phyloP scores from a whole-genome alignment of 1,140 invertebrate genomes.

The Galleria mellonella region DNA sequence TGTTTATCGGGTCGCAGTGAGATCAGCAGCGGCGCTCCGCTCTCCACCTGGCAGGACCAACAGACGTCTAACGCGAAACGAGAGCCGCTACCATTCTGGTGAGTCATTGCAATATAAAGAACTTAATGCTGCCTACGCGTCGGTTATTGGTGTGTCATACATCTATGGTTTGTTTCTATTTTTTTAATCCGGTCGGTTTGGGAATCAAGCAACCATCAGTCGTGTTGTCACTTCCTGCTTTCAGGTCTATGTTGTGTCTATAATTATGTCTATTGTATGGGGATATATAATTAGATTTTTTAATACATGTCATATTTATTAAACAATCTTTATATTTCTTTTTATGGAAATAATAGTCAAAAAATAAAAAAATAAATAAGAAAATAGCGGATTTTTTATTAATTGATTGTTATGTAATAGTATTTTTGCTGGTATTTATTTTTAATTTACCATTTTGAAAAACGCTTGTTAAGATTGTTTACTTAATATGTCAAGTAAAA shows the following conservation, averaged over 20 bases:
- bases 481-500: too few species aligned
- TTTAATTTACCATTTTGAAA: too few species aligned
- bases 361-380: too few species aligned
- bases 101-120: conserved; percentile 64
- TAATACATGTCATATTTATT: too few species aligned
- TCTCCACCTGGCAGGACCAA: conserved; percentile 85
- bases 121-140: conserved; percentile 14
- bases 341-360: too few species aligned
- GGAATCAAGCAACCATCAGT: conserved; percentile 4
- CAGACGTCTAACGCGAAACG: conserved; percentile 92
- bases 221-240: background rate
- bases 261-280: too few species aligned
- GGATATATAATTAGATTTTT: too few species aligned
- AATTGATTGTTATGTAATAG: too few species aligned
- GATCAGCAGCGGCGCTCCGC: conserved; percentile 58
- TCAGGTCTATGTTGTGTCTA: conserved; percentile 1
- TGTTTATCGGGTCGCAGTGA: conserved; percentile 59
- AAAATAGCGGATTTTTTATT: too few species aligned
- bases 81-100: conserved; percentile 97
- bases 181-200: conserved; percentile 10
- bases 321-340: too few species aligned
- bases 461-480: too few species aligned
- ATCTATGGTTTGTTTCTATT: conserved; percentile 4
- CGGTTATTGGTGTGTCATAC: conserved; percentile 28
- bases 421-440: too few species aligned